Evolutionary conservation across 2,113 vertebrate genomes (phyloP).

Genomic region (Butorides virescens): DNA sequence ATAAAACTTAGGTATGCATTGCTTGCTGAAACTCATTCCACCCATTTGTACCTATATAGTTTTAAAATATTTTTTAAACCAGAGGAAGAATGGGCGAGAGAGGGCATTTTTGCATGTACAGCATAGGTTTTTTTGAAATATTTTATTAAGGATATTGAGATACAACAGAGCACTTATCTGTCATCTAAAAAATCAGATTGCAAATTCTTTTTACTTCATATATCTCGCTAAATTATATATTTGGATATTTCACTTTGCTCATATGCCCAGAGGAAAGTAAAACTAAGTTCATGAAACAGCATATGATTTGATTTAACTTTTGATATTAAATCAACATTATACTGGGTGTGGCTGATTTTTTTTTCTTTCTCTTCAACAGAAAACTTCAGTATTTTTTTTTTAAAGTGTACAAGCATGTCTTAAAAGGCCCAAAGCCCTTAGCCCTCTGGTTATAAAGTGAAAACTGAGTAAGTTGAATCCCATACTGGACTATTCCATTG

Average conservation of each 20-base stretch:
- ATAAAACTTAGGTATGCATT: neutral
- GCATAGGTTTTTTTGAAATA: neutral
- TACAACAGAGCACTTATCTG: neutral
- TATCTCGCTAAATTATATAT: neutral
- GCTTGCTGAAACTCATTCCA: neutral
- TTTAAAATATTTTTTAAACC: neutral
- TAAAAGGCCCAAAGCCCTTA: neutral
- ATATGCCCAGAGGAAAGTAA: neutral
- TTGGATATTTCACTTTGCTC: neutral
- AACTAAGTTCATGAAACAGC: neutral
- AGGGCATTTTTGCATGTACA: neutral
- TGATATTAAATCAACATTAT: neutral
- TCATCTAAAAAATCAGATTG: neutral
- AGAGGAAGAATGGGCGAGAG: neutral
- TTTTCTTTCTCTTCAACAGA: neutral
- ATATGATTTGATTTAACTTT: neutral
- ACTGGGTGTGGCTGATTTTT: neutral
- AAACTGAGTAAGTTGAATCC: neutral
- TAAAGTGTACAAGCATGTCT: neutral
- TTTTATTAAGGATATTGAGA: neutral
- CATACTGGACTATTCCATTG: neutral
- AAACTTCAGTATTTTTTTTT: neutral
- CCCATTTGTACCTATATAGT: neutral
- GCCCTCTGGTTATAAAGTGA: neutral
- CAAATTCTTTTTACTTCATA: neutral